phyloP scores from a whole-genome alignment of 2,797 vertebrate species.

The Amazona finschi region DNA sequence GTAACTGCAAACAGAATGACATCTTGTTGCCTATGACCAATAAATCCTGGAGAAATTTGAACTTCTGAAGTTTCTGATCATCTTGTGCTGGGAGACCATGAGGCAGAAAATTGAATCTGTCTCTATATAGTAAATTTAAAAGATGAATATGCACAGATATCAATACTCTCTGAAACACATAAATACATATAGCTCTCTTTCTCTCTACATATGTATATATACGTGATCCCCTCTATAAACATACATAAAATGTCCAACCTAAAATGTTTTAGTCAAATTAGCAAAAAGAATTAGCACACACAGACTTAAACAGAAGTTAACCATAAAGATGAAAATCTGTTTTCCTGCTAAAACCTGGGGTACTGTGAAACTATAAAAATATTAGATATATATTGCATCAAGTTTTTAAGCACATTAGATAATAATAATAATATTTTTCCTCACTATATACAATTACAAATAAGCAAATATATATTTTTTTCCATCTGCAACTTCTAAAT shows the following conservation, averaged over 20 bases:
- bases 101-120: neutral
- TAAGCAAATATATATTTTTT: neutral
- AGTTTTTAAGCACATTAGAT: neutral
- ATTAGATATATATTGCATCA: neutral
- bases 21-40: neutral
- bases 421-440: neutral
- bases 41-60: neutral
- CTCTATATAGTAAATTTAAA: neutral
- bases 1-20: neutral
- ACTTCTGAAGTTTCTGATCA: conserved; percentile 9
- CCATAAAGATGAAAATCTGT: neutral
- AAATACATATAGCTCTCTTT: too few relatives aligned
- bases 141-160: neutral
- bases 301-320: neutral
- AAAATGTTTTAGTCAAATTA: neutral
- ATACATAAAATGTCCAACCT: neutral
- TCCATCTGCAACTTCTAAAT: neutral
- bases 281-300: neutral
- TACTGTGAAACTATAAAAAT: neutral
- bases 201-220: neutral
- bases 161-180: neutral
- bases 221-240: neutral
- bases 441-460: neutral
- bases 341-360: neutral
- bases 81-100: conserved; percentile 35